These are phyloP conservation scores for Anoplophora glabripennis DNA, from an alignment of 1,140 invertebrate species.

Conservation along the genomic window DNA sequence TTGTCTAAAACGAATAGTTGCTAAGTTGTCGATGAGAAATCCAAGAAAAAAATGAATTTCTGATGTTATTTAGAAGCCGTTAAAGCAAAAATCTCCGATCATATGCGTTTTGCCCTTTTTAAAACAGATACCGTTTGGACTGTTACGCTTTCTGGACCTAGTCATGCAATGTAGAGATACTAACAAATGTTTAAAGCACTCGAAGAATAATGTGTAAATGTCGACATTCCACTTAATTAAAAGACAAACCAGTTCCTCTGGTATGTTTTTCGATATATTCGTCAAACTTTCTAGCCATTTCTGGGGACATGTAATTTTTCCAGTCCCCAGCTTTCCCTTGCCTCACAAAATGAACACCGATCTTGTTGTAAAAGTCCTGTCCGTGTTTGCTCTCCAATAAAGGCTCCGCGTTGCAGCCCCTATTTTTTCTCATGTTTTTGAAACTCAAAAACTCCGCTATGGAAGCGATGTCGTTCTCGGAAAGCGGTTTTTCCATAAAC, in stretches of 20 bases:
- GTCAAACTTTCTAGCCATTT: slow-evolving; percentile 69
- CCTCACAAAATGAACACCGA: slow-evolving; percentile 67
- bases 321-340: slow-evolving; percentile 83
- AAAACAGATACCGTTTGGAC: no score
- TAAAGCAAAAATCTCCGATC: no score
- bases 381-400: slow-evolving; percentile 57
- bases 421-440: slow-evolving; percentile 76
- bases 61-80: no score
- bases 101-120: no score
- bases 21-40: no score
- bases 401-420: slow-evolving; percentile 62
- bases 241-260: slow-evolving; percentile 61
- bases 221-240: slow-evolving; percentile 44
- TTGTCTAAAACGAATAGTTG: no score
- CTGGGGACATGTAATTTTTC: slow-evolving; percentile 75
- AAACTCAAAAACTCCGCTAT: slow-evolving; percentile 76
- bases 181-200: no score
- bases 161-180: no score
- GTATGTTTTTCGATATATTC: slow-evolving; percentile 68
- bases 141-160: no score
- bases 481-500: slow-evolving; percentile 69
- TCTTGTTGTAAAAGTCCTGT: slow-evolving; percentile 53
- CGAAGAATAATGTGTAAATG: no score
- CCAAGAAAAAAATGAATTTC: no score
- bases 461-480: slow-evolving; percentile 61